Percentiles rank a stretch among this genome's conserved stretches.
Conservation (phyloP, 1,140 invertebrate species). For the Wasmannia auropunctata region DNA sequence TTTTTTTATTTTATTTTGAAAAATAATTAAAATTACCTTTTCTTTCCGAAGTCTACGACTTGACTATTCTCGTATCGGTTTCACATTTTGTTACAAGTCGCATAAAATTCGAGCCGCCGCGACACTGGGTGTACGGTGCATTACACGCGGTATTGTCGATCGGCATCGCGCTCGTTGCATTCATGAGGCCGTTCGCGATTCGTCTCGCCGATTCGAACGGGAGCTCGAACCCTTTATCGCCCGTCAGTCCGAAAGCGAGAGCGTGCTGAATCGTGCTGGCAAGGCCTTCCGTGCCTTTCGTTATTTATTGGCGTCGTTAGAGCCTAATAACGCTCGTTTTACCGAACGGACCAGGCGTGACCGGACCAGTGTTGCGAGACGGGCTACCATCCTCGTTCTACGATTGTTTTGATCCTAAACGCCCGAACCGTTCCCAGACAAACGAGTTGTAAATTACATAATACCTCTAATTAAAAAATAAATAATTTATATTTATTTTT, state of each 20-base stretch:
- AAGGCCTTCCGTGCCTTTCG: constrained; percentile 78
- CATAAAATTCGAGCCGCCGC: constrained; percentile 4
- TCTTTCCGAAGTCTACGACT: neutral
- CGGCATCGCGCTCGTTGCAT: constrained; percentile 68
- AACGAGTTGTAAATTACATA: constrained; percentile 22
- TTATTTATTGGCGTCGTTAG: constrained; percentile 83
- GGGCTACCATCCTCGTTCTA: constrained; percentile 1
- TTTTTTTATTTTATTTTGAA: neutral
- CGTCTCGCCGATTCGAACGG: constrained; percentile 76
- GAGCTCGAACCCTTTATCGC: constrained; percentile 80
- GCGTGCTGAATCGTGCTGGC: constrained; percentile 75
- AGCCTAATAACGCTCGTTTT: constrained; percentile 74
- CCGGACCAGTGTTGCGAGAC: constrained; percentile 40
- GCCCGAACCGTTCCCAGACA: neutral
- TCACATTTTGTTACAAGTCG: constrained; percentile 27
- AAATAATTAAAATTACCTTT: neutral
- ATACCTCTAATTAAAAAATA: too few species aligned
- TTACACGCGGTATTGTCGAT: constrained; percentile 13
- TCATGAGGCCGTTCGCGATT: constrained; percentile 78
- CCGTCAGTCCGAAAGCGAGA: constrained; percentile 75
- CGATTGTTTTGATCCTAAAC: neutral
- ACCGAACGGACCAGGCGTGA: constrained; percentile 77
- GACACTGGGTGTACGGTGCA: neutral
- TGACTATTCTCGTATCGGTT: neutral
- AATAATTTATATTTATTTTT: neutral